Conservation (phyloP, 1,140 invertebrate species). For the Bombus sylvicola region DNA sequence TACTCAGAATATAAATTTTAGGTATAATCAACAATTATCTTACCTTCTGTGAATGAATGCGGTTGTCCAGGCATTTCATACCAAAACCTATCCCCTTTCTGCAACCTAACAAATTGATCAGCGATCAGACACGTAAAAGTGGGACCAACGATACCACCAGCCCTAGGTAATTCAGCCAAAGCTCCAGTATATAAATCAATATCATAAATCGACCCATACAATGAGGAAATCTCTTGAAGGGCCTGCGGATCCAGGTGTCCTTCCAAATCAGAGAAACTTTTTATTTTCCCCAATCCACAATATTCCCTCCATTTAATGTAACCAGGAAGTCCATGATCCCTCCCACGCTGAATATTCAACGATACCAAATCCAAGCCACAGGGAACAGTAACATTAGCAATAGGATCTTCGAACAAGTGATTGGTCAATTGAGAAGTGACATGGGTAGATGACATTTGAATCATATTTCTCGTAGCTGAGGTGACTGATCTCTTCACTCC, state of each 20-base stretch:
- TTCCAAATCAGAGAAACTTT: constrained; percentile 89
- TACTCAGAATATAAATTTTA: neutral
- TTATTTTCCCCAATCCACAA: constrained; percentile 88
- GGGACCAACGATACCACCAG: constrained; percentile 90
- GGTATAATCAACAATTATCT: constrained; percentile 24
- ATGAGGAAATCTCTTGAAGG: constrained; percentile 84
- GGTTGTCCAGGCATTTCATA: constrained; percentile 89
- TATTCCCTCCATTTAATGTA: constrained; percentile 90
- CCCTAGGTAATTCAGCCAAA: constrained; percentile 88
- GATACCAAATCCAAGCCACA: constrained; percentile 93
- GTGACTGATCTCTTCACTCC: constrained; percentile 85
- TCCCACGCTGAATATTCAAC: constrained; percentile 92
- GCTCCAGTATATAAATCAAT: constrained; percentile 94
- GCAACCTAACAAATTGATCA: constrained; percentile 92
- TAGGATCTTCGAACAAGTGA: constrained; percentile 88
- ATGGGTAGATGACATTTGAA: constrained; percentile 85
- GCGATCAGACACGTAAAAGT: constrained; percentile 93
- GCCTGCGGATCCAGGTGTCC: constrained; percentile 85
- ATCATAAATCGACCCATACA: constrained; percentile 91
- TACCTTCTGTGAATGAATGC: constrained; percentile 88
- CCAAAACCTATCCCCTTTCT: constrained; percentile 93
- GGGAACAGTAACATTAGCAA: constrained; percentile 68
- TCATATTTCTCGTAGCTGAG: constrained; percentile 86
- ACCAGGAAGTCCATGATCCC: constrained; percentile 93
- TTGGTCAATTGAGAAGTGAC: constrained; percentile 86